Evolutionary conservation across 2,113 vertebrate genomes (phyloP).

Genomic region (Channa maculata): DNA sequence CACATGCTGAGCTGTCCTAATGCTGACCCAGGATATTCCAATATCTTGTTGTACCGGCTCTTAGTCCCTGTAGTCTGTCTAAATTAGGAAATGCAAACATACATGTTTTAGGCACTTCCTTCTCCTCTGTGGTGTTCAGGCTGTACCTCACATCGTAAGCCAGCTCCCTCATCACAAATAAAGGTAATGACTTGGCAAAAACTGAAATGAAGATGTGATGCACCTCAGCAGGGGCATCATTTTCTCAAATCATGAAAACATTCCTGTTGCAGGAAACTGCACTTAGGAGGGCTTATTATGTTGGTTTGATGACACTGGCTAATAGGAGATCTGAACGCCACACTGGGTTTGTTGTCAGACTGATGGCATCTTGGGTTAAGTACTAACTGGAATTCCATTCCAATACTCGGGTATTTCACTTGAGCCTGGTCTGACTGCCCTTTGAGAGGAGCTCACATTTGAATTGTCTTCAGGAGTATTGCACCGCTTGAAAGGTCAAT

Average conservation of each 20-base stretch:
- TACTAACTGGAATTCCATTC: conserved; percentile 22
- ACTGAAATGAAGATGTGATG: conserved; percentile 34
- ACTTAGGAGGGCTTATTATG: conserved; percentile 50
- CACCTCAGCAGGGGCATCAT: conserved; percentile 27
- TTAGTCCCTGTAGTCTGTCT: background rate
- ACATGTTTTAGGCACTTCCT: background rate
- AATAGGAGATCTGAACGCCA: conserved; percentile 27
- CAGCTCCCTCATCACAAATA: conserved; percentile 22
- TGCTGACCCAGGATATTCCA: too few relatives aligned
- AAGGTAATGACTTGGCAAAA: conserved; percentile 54
- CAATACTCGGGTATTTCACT: conserved; percentile 36
- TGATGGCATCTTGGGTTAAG: conserved; percentile 43
- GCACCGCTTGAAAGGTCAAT: conserved; percentile 8
- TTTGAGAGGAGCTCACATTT: conserved; percentile 27
- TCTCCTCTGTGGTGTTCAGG: background rate
- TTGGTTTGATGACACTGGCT: conserved; percentile 43
- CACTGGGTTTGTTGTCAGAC: conserved; percentile 32
- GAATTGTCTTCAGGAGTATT: conserved; percentile 9
- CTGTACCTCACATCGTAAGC: conserved; percentile 11
- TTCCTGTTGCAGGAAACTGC: conserved; percentile 34
- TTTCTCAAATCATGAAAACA: conserved; percentile 39
- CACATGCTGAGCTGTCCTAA: too few relatives aligned
- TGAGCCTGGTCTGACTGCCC: background rate
- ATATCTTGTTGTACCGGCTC: too few relatives aligned
- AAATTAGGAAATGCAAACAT: background rate